These are phyloP conservation scores for Tuta absoluta DNA, from an alignment of 2,888 invertebrate species.

Conservation along the genomic window DNA sequence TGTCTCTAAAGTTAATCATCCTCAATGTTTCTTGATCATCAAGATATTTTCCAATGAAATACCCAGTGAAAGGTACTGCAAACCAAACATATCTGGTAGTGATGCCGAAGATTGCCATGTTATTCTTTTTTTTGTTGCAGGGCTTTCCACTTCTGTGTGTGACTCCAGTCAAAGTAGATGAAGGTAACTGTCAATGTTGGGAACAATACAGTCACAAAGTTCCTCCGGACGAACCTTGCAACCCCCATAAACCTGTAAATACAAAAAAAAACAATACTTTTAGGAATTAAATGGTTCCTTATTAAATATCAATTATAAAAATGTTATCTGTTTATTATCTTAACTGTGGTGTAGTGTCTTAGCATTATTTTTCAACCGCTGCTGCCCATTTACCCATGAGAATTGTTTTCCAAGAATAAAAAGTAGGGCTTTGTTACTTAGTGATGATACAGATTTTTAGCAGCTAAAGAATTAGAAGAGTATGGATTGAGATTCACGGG, in stretches of 20 bases:
- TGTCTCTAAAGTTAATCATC: conserved; percentile 88
- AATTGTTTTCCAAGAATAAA: too few species aligned
- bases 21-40: conserved; percentile 87
- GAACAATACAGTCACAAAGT: conserved; percentile 85
- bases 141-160: conserved; percentile 87
- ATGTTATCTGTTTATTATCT: too few species aligned
- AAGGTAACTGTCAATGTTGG: conserved; percentile 80
- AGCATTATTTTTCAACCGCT: too few species aligned
- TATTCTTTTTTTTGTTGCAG: conserved; percentile 54
- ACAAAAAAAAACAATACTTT: conserved; percentile 25
- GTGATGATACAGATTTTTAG: too few species aligned
- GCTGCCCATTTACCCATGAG: too few species aligned
- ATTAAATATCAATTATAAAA: too few species aligned
- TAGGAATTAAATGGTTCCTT: not conserved
- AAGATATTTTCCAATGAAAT: conserved; percentile 82
- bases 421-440: too few species aligned
- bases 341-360: too few species aligned
- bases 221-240: conserved; percentile 78
- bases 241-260: conserved; percentile 78
- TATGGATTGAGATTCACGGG: too few species aligned
- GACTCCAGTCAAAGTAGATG: conserved; percentile 87
- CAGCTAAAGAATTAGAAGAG: too few species aligned
- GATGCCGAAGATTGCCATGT: conserved; percentile 80
- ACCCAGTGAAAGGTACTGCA: conserved; percentile 81
- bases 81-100: conserved; percentile 76